Evolutionary conservation across 1,140 invertebrate species (phyloP), one percentile per base, ranked within the genome.

Genomic region (Apocrypta bakeri): DNA sequence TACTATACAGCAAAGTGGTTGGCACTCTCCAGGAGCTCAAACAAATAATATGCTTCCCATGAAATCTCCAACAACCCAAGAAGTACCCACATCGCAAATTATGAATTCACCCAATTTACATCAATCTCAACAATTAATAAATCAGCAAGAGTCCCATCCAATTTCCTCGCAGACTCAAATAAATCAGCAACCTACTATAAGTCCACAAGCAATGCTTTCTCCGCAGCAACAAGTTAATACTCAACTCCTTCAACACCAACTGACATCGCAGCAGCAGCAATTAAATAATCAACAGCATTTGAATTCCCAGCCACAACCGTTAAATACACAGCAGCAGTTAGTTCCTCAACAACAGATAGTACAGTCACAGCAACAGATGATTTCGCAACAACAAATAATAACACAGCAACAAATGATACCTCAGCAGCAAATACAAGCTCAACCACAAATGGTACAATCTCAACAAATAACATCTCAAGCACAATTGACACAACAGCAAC

Each of bases 131-230:
- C 93, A 90, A 79, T 71, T 91, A 33, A 42, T 92, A 56, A 91
- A 89, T 76, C 92, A 93, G 81, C 92, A 93, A 72, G 85, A 85
- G 37, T 81, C 86, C 2, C 37, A 87, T 48, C 88, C 89, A 61
- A 79, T 89, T 56, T 33, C 84, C 56, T 31, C 86, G 0, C 88
- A 87, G 71, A 80, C 86, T 33, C 87, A 87, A 69, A 83, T 89
- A 33, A 87, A 82, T 31, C 89, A 89, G 40, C 87, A 87, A 29
- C 83, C 86, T 29, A 25, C 86, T 8, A 84, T 86, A 42, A 81
- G 82, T 24, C 76, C 85, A n/a, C 84, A 91, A 81, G 63, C 79
- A 37, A 68, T 86, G 37, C 84, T 87, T 12, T 42, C 85, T 24
- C 88, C 86, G 29, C 88, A 87, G 11, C 89, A 87, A 14, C 85